These are phyloP conservation scores for Notodonta dromedarius DNA, from an alignment of 2,888 invertebrate species.

Conservation along the genomic window DNA sequence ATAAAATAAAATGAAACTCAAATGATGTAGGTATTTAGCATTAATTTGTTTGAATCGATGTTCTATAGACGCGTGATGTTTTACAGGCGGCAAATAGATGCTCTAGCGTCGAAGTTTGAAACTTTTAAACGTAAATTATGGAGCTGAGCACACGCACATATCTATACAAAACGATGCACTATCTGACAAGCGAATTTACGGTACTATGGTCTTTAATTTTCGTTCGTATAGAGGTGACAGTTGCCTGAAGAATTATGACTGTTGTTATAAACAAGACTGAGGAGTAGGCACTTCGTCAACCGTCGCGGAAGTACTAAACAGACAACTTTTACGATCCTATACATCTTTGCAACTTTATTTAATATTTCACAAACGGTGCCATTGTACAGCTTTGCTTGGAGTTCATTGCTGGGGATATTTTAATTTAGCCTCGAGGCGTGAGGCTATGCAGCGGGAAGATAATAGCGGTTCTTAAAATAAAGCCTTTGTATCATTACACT, in stretches of 20 bases:
- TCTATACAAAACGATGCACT: slow-evolving; percentile 16
- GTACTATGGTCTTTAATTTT: slow-evolving; percentile 23
- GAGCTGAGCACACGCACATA: slow-evolving; percentile 5
- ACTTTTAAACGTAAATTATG: slow-evolving; percentile 26
- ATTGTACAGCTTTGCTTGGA: slow-evolving; percentile 45
- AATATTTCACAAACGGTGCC: slow-evolving; percentile 44
- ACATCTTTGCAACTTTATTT: slow-evolving; percentile 44
- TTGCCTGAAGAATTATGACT: slow-evolving; percentile 30
- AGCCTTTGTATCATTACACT: slow-evolving; percentile 70
- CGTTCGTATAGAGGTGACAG: slow-evolving; percentile 30
- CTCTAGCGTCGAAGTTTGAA: slow-evolving; percentile 24
- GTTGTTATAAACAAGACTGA: slow-evolving; percentile 13
- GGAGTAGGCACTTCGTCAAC: slow-evolving; percentile 21
- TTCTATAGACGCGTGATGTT: slow-evolving; percentile 21
- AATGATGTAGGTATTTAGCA: neutral
- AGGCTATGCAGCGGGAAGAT: slow-evolving; percentile 62
- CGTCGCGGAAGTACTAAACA: slow-evolving; percentile 45
- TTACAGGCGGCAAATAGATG: slow-evolving; percentile 24
- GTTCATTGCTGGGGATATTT: slow-evolving; percentile 57
- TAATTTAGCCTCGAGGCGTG: slow-evolving; percentile 60
- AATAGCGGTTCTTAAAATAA: slow-evolving; percentile 73
- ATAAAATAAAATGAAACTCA: neutral
- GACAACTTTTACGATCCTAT: slow-evolving; percentile 48
- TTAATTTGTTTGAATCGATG: slow-evolving; percentile 29
- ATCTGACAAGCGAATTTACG: slow-evolving; percentile 11